phyloP scores from a whole-genome alignment of 2,888 invertebrate genomes.

The Tineola bisselliella region DNA sequence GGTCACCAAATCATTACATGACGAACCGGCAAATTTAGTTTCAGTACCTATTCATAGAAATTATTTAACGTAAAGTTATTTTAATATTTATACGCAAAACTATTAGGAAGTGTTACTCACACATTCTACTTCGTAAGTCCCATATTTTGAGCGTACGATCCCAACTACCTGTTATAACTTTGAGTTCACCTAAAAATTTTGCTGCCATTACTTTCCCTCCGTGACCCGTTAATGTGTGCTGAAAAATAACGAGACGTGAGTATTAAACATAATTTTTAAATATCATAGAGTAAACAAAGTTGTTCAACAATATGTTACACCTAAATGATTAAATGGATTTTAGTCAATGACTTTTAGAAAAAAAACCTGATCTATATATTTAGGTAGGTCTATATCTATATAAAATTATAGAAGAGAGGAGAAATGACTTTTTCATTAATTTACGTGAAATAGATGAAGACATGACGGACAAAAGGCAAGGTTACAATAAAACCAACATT shows the following conservation, averaged over 20 bases:
- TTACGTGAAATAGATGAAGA: not conserved
- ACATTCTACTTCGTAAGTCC: constrained; percentile 89
- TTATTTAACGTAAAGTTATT: constrained; percentile 12
- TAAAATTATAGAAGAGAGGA: not conserved
- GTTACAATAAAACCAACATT: not conserved
- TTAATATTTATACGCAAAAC: constrained; percentile 2
- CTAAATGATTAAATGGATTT: not conserved
- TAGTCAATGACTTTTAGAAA: not conserved
- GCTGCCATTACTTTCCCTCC: constrained; percentile 98
- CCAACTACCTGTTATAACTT: constrained; percentile 97
- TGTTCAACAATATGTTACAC: not conserved
- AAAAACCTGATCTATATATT: not conserved
- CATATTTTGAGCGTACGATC: constrained; percentile 98
- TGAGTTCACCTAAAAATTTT: constrained; percentile 92
- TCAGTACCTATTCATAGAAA: constrained; percentile 73
- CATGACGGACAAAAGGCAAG: not conserved
- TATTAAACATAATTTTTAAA: constrained; percentile 21
- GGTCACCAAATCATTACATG: constrained; percentile 95
- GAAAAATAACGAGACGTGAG: constrained; percentile 40
- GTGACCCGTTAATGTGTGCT: constrained; percentile 95
- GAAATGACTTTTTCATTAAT: not conserved
- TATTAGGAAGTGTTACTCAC: constrained; percentile 32
- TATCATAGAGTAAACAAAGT: not conserved
- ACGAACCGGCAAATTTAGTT: constrained; percentile 95
- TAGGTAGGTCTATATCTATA: too few relatives aligned